Percentiles rank a stretch among this genome's conserved stretches.
Conservation (phyloP, 2,113 vertebrate species). For the Chamaetylas fuelleborni region DNA sequence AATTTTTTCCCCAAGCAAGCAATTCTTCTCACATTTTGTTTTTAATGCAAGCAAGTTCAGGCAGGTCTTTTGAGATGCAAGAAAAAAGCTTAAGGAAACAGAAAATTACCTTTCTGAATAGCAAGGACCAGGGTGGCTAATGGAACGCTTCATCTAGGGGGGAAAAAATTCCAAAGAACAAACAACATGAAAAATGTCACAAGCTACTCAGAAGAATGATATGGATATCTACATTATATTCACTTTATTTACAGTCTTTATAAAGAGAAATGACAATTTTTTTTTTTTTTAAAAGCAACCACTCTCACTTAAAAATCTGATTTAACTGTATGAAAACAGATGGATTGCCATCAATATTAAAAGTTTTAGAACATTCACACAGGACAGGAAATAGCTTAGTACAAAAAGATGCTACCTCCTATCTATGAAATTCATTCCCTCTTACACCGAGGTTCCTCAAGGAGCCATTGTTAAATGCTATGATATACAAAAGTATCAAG, state of each 20-base stretch:
- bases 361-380: neutral
- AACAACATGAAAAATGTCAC: neutral
- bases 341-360: neutral
- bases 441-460: neutral
- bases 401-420: neutral
- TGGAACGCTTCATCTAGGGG: slow-evolving; percentile 46
- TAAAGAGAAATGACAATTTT: neutral
- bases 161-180: neutral
- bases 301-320: neutral
- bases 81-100: neutral
- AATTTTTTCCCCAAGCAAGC: neutral
- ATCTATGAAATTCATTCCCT: neutral
- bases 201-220: neutral
- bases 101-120: slow-evolving; percentile 52
- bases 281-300: neutral
- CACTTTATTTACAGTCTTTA: neutral
- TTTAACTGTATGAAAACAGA: neutral
- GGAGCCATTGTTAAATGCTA: neutral
- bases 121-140: slow-evolving; percentile 58
- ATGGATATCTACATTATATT: neutral
- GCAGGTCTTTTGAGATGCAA: neutral
- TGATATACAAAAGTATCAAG: neutral
- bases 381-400: neutral
- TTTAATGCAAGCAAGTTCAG: neutral
- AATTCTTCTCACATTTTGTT: neutral